These are phyloP conservation scores for Neoaliturus tenellus DNA, from an alignment of 2,888 invertebrate genomes.

Conservation along the genomic window DNA sequence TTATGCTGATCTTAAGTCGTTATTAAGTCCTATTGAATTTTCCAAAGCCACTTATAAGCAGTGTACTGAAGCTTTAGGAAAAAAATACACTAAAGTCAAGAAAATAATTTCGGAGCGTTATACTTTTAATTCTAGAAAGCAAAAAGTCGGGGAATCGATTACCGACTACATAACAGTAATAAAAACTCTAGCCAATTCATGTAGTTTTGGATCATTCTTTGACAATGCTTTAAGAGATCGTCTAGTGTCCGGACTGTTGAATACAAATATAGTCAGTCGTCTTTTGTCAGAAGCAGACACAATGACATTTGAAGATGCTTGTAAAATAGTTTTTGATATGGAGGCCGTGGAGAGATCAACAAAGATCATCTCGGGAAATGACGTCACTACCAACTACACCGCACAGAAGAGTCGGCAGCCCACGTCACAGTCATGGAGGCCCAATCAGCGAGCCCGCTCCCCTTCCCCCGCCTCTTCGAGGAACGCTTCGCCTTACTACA, in stretches of 20 bases:
- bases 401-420: background rate
- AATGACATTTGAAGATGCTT: background rate
- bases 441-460: background rate
- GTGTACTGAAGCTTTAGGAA: slow-evolving; percentile 1
- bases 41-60: background rate
- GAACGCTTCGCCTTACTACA: background rate
- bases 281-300: background rate
- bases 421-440: background rate
- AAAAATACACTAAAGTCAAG: slow-evolving; percentile 2
- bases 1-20: background rate
- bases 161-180: background rate
- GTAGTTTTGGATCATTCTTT: background rate
- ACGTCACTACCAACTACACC: background rate
- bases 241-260: background rate
- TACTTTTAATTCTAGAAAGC: background rate
- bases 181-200: background rate
- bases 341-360: background rate
- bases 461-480: background rate
- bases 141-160: background rate
- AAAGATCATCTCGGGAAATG: background rate
- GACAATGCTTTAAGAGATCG: background rate
- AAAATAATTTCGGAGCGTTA: background rate
- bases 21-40: background rate
- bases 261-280: background rate
- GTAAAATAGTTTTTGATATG: background rate